A percentile compares a stretch with the other conserved stretches of the same genome.
Evolutionary conservation across 2,113 vertebrate genomes (phyloP).

Genomic region (Corythoichthys haematopterus): DNA sequence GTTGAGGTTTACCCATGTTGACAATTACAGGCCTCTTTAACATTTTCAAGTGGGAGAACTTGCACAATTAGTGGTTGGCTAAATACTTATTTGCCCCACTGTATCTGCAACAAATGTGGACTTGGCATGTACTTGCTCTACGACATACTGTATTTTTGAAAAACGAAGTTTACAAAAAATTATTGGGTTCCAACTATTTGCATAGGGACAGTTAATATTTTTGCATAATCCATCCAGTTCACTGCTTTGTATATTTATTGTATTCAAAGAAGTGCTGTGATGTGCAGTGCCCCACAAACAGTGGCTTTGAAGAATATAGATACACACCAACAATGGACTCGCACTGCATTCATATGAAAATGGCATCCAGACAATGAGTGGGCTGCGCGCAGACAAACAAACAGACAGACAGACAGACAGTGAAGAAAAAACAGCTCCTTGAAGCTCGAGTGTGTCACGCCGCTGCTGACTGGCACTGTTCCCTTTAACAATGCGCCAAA

Average conservation of each 20-base stretch:
- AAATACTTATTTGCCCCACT: too few species aligned
- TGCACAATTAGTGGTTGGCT: too few species aligned
- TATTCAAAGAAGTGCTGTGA: not conserved
- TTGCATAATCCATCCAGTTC: not conserved
- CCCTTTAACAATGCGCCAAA: not conserved
- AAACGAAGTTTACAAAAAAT: too few species aligned
- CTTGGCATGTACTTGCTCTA: too few species aligned
- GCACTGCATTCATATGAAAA: constrained; percentile 6
- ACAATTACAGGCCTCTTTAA: too few species aligned
- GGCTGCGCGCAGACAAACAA: not conserved
- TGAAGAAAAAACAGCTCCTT: not conserved
- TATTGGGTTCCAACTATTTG: not conserved
- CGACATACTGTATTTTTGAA: too few species aligned
- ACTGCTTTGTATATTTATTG: not conserved
- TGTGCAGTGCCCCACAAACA: not conserved
- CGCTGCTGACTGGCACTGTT: not conserved
- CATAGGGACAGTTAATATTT: not conserved
- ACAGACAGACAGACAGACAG: not conserved
- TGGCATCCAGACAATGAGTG: not conserved
- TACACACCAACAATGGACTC: constrained; percentile 3
- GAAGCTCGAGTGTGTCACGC: constrained; percentile 1
- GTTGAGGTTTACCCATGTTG: too few species aligned
- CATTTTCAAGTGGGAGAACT: too few species aligned
- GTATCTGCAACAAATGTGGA: too few species aligned
- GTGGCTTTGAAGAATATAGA: constrained; percentile 8